phyloP scores from a whole-genome alignment of 2,113 vertebrate species.

The Corynorhinus townsendii region DNA sequence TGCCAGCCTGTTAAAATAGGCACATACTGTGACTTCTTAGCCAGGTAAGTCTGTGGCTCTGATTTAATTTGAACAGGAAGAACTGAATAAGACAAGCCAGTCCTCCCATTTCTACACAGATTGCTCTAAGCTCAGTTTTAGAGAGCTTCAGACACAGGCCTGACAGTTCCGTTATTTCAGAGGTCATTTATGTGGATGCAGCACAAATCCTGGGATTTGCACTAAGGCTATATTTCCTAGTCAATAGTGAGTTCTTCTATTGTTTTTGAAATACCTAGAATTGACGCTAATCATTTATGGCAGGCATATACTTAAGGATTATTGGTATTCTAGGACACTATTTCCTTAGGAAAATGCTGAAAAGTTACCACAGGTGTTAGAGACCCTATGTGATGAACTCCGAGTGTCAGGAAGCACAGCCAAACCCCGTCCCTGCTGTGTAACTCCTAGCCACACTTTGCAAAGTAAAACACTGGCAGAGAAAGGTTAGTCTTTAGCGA shows the following conservation, averaged over 20 bases:
- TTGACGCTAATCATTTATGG: background rate
- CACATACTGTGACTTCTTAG: background rate
- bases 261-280: background rate
- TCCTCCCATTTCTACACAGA: background rate
- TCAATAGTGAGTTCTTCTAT: background rate
- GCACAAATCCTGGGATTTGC: background rate
- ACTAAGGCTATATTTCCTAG: background rate
- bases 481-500: background rate
- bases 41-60: background rate
- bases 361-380: background rate
- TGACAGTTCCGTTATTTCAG: background rate
- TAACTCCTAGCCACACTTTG: background rate
- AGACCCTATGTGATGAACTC: background rate
- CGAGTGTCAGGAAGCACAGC: background rate
- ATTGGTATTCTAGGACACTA: background rate
- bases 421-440: background rate
- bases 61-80: background rate
- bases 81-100: background rate
- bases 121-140: background rate
- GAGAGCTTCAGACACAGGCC: background rate
- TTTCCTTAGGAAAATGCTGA: background rate
- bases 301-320: background rate
- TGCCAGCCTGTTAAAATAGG: background rate
- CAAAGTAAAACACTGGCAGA: background rate
- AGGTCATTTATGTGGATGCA: background rate